Conservation (phyloP, 1,140 invertebrate genomes). For the Hyles euphorbiae region DNA sequence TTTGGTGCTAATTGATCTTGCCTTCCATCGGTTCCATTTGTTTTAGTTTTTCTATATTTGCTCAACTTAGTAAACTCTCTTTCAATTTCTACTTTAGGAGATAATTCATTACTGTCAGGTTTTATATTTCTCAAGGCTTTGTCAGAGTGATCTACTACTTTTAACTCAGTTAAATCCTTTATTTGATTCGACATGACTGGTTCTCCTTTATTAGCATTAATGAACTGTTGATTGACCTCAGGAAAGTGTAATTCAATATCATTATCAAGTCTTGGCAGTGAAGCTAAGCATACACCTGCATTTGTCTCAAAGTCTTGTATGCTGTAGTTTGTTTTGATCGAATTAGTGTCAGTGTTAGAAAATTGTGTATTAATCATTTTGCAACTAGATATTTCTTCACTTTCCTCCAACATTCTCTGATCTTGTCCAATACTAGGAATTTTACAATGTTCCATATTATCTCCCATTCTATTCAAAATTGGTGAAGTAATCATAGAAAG, state of each 20-base stretch:
- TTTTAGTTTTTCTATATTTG: constrained; percentile 62
- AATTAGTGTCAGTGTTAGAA: constrained; percentile 31
- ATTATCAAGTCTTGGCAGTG: constrained; percentile 62
- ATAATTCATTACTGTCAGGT: constrained; percentile 7
- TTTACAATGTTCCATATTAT: constrained; percentile 22
- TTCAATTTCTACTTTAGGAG: constrained; percentile 29
- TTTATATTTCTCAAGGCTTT: constrained; percentile 7
- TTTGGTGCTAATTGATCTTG: constrained; percentile 25
- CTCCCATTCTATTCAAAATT: constrained; percentile 25
- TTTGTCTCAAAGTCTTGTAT: constrained; percentile 61
- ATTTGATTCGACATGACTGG: constrained; percentile 17
- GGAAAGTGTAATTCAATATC: constrained; percentile 69
- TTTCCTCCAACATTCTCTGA: constrained; percentile 12
- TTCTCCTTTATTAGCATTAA: constrained; percentile 63
- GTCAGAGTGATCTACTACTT: constrained; percentile 21
- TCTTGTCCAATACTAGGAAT: constrained; percentile 17
- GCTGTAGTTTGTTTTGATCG: constrained; percentile 44
- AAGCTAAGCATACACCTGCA: constrained; percentile 59
- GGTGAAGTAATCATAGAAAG: constrained; percentile 29
- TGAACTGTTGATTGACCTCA: constrained; percentile 70
- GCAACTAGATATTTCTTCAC: constrained; percentile 45
- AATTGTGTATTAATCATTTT: constrained; percentile 52
- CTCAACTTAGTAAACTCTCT: constrained; percentile 58
- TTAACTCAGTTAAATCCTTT: constrained; percentile 29
- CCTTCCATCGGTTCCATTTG: constrained; percentile 15